phyloP scores from a whole-genome alignment of 2,888 invertebrate species.

The Eudasyphora cyanicolor region DNA sequence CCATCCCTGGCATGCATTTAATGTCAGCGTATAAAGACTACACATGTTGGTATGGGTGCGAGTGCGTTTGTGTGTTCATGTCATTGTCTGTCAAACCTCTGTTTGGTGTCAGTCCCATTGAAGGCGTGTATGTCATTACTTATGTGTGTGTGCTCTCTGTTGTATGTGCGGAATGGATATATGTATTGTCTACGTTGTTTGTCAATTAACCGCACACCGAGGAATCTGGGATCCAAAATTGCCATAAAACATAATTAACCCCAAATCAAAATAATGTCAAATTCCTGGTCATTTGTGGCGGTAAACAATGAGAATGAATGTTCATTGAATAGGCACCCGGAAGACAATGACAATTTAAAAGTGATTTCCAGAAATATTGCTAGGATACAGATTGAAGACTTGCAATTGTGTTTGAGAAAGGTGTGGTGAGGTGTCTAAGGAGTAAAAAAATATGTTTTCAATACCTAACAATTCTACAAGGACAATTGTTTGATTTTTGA shows the following conservation, averaged over 20 bases:
- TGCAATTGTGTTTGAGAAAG: too few species aligned
- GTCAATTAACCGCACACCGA: slow-evolving; percentile 54
- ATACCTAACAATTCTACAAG: too few species aligned
- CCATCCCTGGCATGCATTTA: slow-evolving; percentile 1
- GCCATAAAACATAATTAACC: slow-evolving; percentile 56
- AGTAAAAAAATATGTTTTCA: too few species aligned
- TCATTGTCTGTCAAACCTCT: background rate
- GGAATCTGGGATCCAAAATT: slow-evolving; percentile 35
- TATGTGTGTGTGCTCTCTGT: background rate
- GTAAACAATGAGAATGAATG: background rate
- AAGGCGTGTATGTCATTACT: background rate
- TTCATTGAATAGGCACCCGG: too few species aligned
- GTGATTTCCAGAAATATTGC: too few species aligned
- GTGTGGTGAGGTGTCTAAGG: too few species aligned
- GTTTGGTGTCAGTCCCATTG: background rate
- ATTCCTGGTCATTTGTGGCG: slow-evolving; percentile 22
- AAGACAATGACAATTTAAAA: too few species aligned
- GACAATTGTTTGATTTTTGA: too few species aligned
- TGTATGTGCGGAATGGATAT: background rate
- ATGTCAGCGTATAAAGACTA: background rate
- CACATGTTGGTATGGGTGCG: background rate
- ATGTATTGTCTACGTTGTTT: slow-evolving; percentile 30
- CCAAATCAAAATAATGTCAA: slow-evolving; percentile 61
- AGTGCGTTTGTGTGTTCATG: background rate
- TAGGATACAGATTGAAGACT: too few species aligned